Conservation (phyloP, 2,113 vertebrate genomes). For the Melanerpes formicivorus region DNA sequence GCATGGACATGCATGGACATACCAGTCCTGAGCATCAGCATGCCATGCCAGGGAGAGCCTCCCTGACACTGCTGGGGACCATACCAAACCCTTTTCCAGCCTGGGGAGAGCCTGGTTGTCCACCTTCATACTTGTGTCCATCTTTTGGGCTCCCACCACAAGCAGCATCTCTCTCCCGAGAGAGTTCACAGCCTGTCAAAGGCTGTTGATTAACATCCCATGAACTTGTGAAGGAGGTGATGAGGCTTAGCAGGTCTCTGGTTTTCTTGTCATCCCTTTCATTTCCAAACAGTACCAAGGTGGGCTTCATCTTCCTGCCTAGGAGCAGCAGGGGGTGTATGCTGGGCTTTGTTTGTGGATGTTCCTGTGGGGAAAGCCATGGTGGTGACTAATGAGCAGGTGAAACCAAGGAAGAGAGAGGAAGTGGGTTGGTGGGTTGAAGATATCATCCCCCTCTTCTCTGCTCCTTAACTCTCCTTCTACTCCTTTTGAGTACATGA, state of each 20-base stretch:
- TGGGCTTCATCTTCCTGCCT: neutral
- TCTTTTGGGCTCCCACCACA: neutral
- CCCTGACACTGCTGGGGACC: neutral
- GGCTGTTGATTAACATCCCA: fast-evolving
- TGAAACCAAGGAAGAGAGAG: neutral
- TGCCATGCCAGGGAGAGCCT: neutral
- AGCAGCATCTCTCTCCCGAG: neutral
- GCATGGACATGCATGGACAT: fast-evolving
- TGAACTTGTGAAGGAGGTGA: neutral
- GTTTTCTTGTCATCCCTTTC: neutral
- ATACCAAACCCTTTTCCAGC: neutral
- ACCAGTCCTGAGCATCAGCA: neutral
- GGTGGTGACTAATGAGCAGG: neutral
- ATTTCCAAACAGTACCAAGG: neutral
- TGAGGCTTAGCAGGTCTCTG: neutral
- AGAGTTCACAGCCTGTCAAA: neutral
- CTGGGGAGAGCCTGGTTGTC: neutral
- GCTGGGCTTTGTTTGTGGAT: neutral
- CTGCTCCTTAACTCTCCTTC: constrained; percentile 82
- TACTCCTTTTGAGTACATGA: constrained; percentile 99
- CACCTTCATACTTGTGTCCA: fast-evolving
- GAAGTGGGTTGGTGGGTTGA: neutral
- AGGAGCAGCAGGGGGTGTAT: neutral
- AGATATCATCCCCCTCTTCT: neutral
- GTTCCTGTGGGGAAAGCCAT: fast-evolving